These are phyloP conservation scores for Urocitellus parryii DNA, from an alignment of 2,113 vertebrate species.

Conservation along the genomic window DNA sequence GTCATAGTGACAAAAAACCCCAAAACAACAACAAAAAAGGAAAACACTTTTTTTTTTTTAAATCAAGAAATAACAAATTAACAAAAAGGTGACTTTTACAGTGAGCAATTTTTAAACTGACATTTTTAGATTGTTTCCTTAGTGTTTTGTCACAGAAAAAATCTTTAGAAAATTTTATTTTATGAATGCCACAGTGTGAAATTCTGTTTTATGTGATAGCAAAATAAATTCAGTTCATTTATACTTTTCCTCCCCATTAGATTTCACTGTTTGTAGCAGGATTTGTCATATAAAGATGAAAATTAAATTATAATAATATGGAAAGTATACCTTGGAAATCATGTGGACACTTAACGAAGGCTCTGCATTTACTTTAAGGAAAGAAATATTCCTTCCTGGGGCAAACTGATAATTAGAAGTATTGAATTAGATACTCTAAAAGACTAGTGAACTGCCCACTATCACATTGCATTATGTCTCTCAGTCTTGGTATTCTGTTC, in stretches of 20 bases:
- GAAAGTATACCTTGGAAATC: slow-evolving; percentile 57
- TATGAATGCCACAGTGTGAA: slow-evolving; percentile 26
- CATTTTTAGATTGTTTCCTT: slow-evolving; percentile 62
- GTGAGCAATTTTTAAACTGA: slow-evolving; percentile 60
- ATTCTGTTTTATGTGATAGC: slow-evolving; percentile 41
- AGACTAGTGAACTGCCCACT: slow-evolving; percentile 35
- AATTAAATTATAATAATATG: slow-evolving; percentile 66
- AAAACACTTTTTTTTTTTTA: slow-evolving; percentile 71
- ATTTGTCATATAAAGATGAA: slow-evolving; percentile 66
- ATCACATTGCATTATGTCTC: background rate
- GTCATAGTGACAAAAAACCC: background rate
- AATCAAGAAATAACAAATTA: slow-evolving; percentile 69
- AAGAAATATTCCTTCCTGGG: slow-evolving; percentile 23
- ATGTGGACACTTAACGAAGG: slow-evolving; percentile 22
- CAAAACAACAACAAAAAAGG: background rate
- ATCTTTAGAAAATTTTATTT: slow-evolving; percentile 66
- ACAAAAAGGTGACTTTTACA: slow-evolving; percentile 67
- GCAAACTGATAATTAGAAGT: slow-evolving; percentile 58
- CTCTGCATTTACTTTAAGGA: background rate
- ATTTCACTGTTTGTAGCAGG: slow-evolving; percentile 53
- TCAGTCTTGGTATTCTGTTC: slow-evolving; percentile 22
- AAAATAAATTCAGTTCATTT: slow-evolving; percentile 61
- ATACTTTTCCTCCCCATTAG: background rate
- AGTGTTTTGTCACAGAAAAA: slow-evolving; percentile 65
- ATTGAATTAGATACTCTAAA: slow-evolving; percentile 38